Evolutionary conservation across 2,113 vertebrate species (phyloP).

Genomic region (Tympanuchus pallidicinctus): DNA sequence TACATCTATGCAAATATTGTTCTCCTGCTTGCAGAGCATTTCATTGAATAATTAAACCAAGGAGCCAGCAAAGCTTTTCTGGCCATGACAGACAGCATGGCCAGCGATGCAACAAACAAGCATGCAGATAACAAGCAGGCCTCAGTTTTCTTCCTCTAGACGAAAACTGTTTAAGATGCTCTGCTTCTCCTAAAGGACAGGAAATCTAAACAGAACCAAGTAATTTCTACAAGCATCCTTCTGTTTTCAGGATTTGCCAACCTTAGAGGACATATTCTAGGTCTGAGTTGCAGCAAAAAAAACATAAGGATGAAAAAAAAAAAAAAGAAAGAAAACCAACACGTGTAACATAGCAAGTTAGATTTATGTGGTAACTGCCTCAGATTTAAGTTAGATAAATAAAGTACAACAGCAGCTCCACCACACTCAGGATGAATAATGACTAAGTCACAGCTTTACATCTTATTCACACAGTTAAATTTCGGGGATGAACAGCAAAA

Average conservation of each 20-base stretch:
- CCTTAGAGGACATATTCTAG: background rate
- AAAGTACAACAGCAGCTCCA: background rate
- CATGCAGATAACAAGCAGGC: accelerated
- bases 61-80: slow-evolving; percentile 29
- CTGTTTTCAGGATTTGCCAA: background rate
- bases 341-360: background rate
- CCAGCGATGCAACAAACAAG: background rate
- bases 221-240: background rate
- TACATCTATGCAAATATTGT: slow-evolving; percentile 60
- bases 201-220: background rate
- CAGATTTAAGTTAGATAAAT: slow-evolving; percentile 7
- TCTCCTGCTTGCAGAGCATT: slow-evolving; percentile 39
- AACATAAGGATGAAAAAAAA: background rate
- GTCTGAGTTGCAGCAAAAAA: slow-evolving; percentile 33
- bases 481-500: background rate
- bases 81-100: background rate
- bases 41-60: slow-evolving; percentile 52
- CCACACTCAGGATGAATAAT: background rate
- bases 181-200: background rate
- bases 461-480: background rate
- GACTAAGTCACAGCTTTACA: slow-evolving; percentile 5
- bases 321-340: background rate
- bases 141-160: background rate
- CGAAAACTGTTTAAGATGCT: background rate
- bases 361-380: background rate